Percentiles rank a stretch among this genome's conserved stretches.
Conservation (phyloP, 2,888 invertebrate species). For the Panopea generosa region DNA sequence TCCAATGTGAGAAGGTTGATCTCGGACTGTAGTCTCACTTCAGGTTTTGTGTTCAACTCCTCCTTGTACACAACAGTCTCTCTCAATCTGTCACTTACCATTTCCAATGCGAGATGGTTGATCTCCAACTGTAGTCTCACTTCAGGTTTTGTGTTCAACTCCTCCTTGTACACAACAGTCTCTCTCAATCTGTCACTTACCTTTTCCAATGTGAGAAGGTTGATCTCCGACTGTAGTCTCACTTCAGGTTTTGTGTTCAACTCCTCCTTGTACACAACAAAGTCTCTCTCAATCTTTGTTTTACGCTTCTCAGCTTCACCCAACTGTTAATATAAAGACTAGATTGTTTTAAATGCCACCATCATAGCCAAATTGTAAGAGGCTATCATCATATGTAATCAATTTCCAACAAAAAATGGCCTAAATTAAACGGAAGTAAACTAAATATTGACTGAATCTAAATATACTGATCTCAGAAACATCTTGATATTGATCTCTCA, state of each 20-base stretch:
- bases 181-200: no score
- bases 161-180: conserved; percentile 81
- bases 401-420: no score
- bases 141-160: conserved; percentile 83
- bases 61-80: no score
- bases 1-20: conserved; percentile 81
- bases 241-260: conserved; percentile 83
- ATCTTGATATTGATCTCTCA: no score
- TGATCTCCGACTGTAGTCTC: conserved; percentile 85
- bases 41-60: conserved; percentile 82
- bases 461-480: no score
- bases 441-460: no score
- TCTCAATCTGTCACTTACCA: conserved; percentile 81
- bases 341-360: no score
- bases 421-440: neutral
- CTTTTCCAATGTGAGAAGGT: conserved; percentile 84
- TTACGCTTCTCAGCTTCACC: conserved; percentile 81
- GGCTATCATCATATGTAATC: no score
- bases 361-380: no score
- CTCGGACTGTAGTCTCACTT: conserved; percentile 85
- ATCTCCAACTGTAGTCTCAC: conserved; percentile 85
- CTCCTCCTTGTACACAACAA: conserved; percentile 82
- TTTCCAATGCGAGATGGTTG: conserved; percentile 84
- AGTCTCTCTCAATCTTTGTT: conserved; percentile 81
- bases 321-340: conserved; percentile 72